These are phyloP conservation scores for Pteromalus puparum DNA, from an alignment of 1,140 invertebrate genomes.

Conservation along the genomic window DNA sequence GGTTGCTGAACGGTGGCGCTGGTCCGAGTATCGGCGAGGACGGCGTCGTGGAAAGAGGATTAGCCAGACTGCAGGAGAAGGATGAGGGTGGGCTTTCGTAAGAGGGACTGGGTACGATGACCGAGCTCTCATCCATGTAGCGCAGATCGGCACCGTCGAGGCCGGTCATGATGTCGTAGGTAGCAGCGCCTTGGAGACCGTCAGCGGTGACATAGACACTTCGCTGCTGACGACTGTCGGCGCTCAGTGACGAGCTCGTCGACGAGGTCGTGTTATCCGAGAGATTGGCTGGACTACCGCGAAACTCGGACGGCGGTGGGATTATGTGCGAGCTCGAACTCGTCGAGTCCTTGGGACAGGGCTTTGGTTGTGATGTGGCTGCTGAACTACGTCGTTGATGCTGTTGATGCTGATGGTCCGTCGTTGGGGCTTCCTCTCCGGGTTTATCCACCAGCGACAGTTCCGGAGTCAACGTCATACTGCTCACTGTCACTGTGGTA, in stretches of 20 bases:
- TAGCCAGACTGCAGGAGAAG: slow-evolving; percentile 75
- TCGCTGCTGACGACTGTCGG: slow-evolving; percentile 73
- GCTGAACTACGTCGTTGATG: slow-evolving; percentile 12
- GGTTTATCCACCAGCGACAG: slow-evolving; percentile 55
- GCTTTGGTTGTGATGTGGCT: slow-evolving; percentile 52
- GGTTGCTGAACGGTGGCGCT: slow-evolving; percentile 72
- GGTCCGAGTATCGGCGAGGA: slow-evolving; percentile 75
- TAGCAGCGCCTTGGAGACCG: slow-evolving; percentile 71
- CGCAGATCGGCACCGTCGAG: slow-evolving; percentile 88
- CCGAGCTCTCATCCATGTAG: slow-evolving; percentile 93
- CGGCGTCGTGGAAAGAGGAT: slow-evolving; percentile 75
- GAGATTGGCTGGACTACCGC: slow-evolving; percentile 80
- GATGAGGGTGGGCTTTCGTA: slow-evolving; percentile 84
- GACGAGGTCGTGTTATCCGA: slow-evolving; percentile 75
- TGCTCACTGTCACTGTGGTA: slow-evolving; percentile 56
- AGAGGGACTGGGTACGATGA: slow-evolving; percentile 85
- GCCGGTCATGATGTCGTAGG: slow-evolving; percentile 85
- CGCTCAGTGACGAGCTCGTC: slow-evolving; percentile 67
- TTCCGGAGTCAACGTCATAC: slow-evolving; percentile 72
- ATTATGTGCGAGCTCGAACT: slow-evolving; percentile 75
- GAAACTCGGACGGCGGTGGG: slow-evolving; percentile 84
- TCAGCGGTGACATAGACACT: slow-evolving; percentile 45
- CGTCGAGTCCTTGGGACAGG: not conserved
- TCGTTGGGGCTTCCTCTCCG: not conserved
- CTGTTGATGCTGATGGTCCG: slow-evolving; percentile 54